These are phyloP conservation scores for Nyctibius grandis DNA, from an alignment of 2,797 vertebrate genomes.

Conservation along the genomic window DNA sequence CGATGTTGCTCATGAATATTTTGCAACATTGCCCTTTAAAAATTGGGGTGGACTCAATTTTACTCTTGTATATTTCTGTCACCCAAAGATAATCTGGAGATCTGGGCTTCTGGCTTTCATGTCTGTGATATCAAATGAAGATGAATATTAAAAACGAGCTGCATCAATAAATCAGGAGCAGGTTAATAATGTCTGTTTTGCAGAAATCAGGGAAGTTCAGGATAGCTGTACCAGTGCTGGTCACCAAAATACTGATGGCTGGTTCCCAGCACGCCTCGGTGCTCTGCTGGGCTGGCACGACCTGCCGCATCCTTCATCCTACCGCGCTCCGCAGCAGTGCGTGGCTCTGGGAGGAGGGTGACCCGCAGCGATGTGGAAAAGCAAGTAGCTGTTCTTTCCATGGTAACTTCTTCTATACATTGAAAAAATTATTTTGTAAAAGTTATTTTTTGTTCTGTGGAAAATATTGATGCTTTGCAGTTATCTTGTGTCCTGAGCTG, in stretches of 20 bases:
- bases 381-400: not conserved
- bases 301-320: no score
- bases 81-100: not conserved
- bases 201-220: not conserved
- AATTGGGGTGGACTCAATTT: not conserved
- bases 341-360: not conserved
- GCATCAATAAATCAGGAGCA: not conserved
- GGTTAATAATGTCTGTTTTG: not conserved
- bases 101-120: not conserved
- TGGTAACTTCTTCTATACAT: not conserved
- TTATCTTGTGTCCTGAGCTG: not conserved
- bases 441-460: no score
- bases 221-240: not conserved
- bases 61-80: not conserved
- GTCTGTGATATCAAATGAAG: not conserved
- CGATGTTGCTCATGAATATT: not conserved
- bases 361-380: not conserved
- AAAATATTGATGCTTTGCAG: not conserved
- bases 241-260: not conserved
- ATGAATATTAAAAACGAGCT: not conserved
- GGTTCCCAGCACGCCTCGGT: no score
- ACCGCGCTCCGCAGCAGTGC: rapidly evolving
- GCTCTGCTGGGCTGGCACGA: not conserved
- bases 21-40: not conserved
- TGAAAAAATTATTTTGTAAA: not conserved